Evolutionary conservation across 2,113 vertebrate species (phyloP), one percentile per base, ranked within the genome.

Genomic region (Onychostruthus taczanowskii): DNA sequence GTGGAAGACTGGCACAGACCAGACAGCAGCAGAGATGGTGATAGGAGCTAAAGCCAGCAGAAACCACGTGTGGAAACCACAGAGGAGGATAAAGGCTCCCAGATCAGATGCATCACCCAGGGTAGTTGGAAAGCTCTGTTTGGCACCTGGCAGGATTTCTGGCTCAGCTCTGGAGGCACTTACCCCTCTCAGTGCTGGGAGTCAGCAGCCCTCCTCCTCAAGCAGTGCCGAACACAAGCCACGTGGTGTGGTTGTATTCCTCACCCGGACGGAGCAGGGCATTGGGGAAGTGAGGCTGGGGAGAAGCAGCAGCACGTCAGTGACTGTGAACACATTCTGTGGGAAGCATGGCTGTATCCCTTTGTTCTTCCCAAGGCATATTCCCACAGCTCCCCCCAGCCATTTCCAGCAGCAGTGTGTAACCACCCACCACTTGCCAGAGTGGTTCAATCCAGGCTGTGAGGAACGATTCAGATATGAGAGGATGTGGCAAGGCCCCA

Each of bases 261-360:
- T 99, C 98, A 6, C 97, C 98, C 1, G 99, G 98, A 53, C 30
- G 95, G 66, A 99, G 98, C 30, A 99, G 95, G 53, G 92, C 86
- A 7, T 94, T 91, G n/a, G 99, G 99, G 94, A 99, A 99, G 41
- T 98, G 96, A 46, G 97, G 86, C 99, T 99, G 95, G 43, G 37
- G 61, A 92, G 66, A 70, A 76, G 55, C 66, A 90, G 62, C n/a
- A 89, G 47, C 50, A 72, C 3, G 6, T 92, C 78, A 89, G 12
- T 39, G 50, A 26, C 3, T 10, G 19, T 41, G 39, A 68, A 46
- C 2, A 0, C 22, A 19, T 67, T 21, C 20, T 1, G 0, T 2
- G 14, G 80, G 12, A 28, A 43, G 6, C 24, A 37, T 0, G 0
- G 66, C 37, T 10, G 2, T 26, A 23, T 10, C 21, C 62, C 39